Base-by-base conservation (phyloP, 2,888 invertebrate species). In the Drosophila gaucha region DNA sequence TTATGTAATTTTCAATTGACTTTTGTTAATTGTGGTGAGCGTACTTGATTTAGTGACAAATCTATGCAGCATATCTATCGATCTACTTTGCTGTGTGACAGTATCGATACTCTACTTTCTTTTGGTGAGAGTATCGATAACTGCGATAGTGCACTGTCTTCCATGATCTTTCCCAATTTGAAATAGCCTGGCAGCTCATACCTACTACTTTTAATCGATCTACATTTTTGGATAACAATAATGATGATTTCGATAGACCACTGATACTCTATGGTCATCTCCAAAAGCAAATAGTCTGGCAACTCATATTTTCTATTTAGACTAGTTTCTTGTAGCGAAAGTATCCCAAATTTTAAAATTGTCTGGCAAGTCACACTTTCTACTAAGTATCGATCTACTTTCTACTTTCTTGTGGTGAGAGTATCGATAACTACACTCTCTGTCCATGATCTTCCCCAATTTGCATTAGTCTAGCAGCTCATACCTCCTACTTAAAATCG, bases 1-100 rank as follows among this genome's bases (percentile, higher is more conserved):
- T 85, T 80, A 56, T 66, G 60, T 76, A 79, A 83, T 73, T 82
- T 79, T 72, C 73, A 83, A 86, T 83, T 82, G 82, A 86, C 83
- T 86, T 82, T 69, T 62, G 77, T 67, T 82, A 82, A 85, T 85
- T 85, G 69, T 56, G 35, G 33, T 6, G 14, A 2, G 47, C 31
- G 28, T n/a, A 30, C 18, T 36, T 36, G 35, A 36, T 50, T 65
- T 50, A 10, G 10, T 54, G 14, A 41, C 26, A 26, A 18, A n/a
- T 26, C 52, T 54, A 33, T 24, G 33, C 24, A 18, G 3, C 4
- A 16, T 22, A 24, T n/a, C 18, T 16, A 16, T 14, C n/a, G 26
- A 20, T 39, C 41, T 12, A n/a, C 20, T 26, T 6, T n/a, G 16
- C 18, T 20, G 18, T 14, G 39, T 22, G 22, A 0, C 3, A 2